Evolutionary conservation across 2,113 vertebrate species (phyloP).

Genomic region (Melospiza georgiana): DNA sequence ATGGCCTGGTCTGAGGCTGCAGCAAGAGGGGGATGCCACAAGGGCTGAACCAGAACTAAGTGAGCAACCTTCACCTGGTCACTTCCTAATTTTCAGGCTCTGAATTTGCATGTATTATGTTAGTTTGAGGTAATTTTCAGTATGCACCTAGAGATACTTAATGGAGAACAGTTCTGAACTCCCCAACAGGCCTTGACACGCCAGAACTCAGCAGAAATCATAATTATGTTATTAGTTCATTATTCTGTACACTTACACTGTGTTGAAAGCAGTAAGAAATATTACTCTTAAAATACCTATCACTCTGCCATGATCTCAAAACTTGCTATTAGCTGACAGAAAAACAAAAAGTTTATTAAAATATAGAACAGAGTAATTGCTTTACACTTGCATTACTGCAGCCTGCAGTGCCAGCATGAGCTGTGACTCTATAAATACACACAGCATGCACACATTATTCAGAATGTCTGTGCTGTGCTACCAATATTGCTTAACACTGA

Average conservation of each 20-base stretch:
- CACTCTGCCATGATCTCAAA: not conserved
- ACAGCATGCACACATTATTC: not conserved
- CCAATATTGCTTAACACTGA: not conserved
- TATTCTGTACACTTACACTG: not conserved
- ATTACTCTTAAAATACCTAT: not conserved
- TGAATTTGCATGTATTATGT: not conserved
- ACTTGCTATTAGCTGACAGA: not conserved
- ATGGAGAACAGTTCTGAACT: not conserved
- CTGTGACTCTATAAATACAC: not conserved
- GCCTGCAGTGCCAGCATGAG: not conserved
- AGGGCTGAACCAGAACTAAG: fast-evolving
- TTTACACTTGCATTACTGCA: not conserved
- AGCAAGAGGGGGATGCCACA: not conserved
- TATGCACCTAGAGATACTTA: not conserved
- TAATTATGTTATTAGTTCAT: not conserved
- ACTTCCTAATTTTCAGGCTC: not conserved
- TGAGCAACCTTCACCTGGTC: fast-evolving
- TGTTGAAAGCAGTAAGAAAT: not conserved
- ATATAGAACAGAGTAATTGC: not conserved
- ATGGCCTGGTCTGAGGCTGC: fast-evolving
- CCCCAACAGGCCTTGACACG: not conserved
- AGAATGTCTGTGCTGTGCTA: not conserved
- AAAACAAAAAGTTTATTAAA: not conserved
- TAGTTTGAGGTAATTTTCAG: not conserved
- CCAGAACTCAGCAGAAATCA: not conserved